phyloP scores from a whole-genome alignment of 1,140 invertebrate genomes.

The Aphis craccivora region DNA sequence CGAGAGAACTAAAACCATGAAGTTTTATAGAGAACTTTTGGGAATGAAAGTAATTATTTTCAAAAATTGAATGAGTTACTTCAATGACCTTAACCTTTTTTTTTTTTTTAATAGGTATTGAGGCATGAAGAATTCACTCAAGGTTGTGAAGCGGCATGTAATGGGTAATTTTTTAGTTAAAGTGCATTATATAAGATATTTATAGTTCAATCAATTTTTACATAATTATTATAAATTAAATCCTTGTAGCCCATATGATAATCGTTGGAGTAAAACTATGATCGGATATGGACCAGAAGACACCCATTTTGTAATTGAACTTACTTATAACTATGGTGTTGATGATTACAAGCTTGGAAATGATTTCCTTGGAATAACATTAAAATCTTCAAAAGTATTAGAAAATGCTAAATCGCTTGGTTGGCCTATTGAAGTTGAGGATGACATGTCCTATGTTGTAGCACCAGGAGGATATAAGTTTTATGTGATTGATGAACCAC shows the following conservation, averaged over 20 bases:
- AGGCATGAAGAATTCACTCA: constrained; percentile 97
- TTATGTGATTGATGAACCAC: constrained; percentile 76
- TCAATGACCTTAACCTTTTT: neutral
- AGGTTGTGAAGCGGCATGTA: constrained; percentile 94
- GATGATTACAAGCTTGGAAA: constrained; percentile 84
- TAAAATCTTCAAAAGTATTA: constrained; percentile 79
- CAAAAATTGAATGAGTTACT: neutral
- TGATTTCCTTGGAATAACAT: constrained; percentile 88
- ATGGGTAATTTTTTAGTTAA: constrained; percentile 77
- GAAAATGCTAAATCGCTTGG: constrained; percentile 73
- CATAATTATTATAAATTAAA: constrained; percentile 28
- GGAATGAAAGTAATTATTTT: constrained; percentile 85
- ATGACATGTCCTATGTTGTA: constrained; percentile 70
- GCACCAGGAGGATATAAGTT: constrained; percentile 94
- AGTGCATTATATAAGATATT: neutral
- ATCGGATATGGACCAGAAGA: constrained; percentile 96
- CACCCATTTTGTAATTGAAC: constrained; percentile 92
- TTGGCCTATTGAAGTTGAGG: constrained; percentile 73
- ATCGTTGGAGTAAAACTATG: constrained; percentile 99
- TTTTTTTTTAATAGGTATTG: constrained; percentile 77
- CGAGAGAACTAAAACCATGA: constrained; percentile 80
- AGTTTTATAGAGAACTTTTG: constrained; percentile 88
- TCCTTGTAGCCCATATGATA: constrained; percentile 86
- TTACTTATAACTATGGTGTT: constrained; percentile 98
- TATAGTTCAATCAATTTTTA: neutral